Evolutionary conservation across 2,113 vertebrate species (phyloP).

Genomic region (Hiodon tergisus): DNA sequence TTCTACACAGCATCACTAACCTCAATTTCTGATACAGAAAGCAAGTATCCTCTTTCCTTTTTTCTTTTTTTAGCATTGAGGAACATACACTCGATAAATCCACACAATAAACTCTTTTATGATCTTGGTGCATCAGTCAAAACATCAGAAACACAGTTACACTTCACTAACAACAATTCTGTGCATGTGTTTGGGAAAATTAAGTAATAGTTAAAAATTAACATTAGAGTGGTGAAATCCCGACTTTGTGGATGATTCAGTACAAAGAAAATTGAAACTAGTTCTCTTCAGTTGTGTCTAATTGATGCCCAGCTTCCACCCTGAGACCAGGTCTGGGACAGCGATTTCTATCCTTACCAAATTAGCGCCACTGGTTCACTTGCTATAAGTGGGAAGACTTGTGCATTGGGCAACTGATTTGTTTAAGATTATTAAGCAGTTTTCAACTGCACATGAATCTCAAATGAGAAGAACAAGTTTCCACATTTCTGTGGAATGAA

Average conservation of each 20-base stretch:
- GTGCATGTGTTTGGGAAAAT: slow-evolving; percentile 1
- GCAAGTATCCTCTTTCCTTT: no score
- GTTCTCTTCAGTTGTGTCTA: slow-evolving; percentile 19
- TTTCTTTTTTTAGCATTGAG: background rate
- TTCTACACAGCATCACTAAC: no score
- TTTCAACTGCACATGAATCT: no score
- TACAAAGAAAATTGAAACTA: slow-evolving; percentile 16
- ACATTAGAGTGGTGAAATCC: background rate
- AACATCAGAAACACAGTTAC: no score
- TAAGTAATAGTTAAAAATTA: slow-evolving; percentile 6
- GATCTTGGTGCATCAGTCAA: no score
- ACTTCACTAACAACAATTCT: background rate
- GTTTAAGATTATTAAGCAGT: no score
- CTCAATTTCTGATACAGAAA: no score
- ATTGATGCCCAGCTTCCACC: slow-evolving; percentile 17
- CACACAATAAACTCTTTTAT: no score
- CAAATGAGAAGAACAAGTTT: no score
- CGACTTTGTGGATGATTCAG: background rate
- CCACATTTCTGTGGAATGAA: no score
- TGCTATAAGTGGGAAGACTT: background rate
- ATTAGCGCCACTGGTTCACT: slow-evolving; percentile 10
- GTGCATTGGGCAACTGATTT: no score
- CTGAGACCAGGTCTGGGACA: slow-evolving; percentile 5
- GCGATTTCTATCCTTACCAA: slow-evolving; percentile 22
- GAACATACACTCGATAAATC: no score